phyloP scores from a whole-genome alignment of 2,113 vertebrate species.

The Oncorhynchus masou region DNA sequence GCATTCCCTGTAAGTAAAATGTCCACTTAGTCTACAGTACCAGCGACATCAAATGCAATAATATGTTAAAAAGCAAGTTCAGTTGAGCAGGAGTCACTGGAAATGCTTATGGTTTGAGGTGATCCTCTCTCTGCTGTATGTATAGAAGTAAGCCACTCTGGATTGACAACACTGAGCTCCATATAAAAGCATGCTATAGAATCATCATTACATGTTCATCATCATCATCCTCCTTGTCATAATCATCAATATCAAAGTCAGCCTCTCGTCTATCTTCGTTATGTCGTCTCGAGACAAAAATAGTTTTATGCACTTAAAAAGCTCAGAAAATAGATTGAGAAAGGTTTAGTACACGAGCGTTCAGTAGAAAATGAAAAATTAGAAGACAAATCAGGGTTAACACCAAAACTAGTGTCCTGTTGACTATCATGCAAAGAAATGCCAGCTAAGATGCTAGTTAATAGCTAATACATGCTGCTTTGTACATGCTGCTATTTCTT shows the following conservation, averaged over 20 bases:
- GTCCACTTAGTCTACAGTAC: no score
- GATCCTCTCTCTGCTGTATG: constrained; percentile 7
- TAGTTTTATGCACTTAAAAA: constrained; percentile 72
- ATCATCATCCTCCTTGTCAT: constrained; percentile 17
- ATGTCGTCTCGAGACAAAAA: constrained; percentile 72
- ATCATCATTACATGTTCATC: constrained; percentile 47
- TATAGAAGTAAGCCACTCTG: constrained; percentile 43
- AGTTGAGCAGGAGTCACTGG: background rate
- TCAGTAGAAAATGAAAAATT: constrained; percentile 70
- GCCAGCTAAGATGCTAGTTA: constrained; percentile 61
- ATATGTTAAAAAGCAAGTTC: background rate
- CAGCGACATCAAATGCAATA: no score
- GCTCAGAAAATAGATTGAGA: constrained; percentile 69
- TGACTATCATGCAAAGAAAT: constrained; percentile 74
- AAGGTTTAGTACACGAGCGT: constrained; percentile 67
- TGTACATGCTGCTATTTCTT: constrained; percentile 65
- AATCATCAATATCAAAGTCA: constrained; percentile 38
- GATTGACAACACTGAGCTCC: constrained; percentile 65
- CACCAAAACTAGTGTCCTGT: constrained; percentile 56
- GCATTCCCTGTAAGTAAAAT: no score
- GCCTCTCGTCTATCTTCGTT: constrained; percentile 50
- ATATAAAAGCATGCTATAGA: constrained; percentile 66
- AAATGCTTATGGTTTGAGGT: background rate
- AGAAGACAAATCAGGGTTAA: constrained; percentile 47
- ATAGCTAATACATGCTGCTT: constrained; percentile 66